Evolutionary conservation across 2,888 invertebrate genomes (phyloP).

Genomic region (Tipula helvola): DNA sequence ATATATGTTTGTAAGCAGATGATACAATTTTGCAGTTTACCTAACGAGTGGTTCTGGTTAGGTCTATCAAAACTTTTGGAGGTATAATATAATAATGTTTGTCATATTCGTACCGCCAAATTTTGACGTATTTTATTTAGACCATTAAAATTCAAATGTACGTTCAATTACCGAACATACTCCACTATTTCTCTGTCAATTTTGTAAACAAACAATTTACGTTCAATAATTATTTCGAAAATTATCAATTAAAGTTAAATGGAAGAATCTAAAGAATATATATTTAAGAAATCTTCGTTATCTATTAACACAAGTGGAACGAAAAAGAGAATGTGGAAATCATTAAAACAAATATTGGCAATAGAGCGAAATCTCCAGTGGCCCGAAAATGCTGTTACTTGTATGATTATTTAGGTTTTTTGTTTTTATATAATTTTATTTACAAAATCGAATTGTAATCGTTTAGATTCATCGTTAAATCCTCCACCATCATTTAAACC

Average conservation of each 20-base stretch:
- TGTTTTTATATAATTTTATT: not conserved
- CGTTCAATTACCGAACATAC: not conserved
- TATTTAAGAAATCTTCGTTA: conserved; percentile 25
- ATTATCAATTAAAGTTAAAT: not conserved
- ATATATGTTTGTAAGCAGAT: too few relatives aligned
- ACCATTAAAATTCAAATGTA: too few relatives aligned
- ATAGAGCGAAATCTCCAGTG: conserved; percentile 67
- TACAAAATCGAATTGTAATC: not conserved
- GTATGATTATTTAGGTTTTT: conserved; percentile 36
- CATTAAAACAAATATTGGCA: conserved; percentile 75
- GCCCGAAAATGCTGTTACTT: conserved; percentile 64
- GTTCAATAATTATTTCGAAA: not conserved
- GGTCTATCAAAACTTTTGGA: too few relatives aligned
- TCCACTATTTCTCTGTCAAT: not conserved
- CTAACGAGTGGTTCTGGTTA: too few relatives aligned
- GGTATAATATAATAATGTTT: too few relatives aligned
- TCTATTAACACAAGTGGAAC: conserved; percentile 22
- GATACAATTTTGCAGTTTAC: too few relatives aligned
- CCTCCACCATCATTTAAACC: conserved; percentile 86
- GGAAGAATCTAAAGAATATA: not conserved
- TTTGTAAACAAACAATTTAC: not conserved
- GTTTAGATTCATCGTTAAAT: conserved; percentile 69
- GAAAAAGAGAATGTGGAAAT: conserved; percentile 78
- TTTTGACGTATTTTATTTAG: too few relatives aligned
- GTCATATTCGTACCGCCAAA: too few relatives aligned